These are phyloP conservation scores for Cavia aperea DNA, from an alignment of 2,113 vertebrate species.

Conservation along the genomic window DNA sequence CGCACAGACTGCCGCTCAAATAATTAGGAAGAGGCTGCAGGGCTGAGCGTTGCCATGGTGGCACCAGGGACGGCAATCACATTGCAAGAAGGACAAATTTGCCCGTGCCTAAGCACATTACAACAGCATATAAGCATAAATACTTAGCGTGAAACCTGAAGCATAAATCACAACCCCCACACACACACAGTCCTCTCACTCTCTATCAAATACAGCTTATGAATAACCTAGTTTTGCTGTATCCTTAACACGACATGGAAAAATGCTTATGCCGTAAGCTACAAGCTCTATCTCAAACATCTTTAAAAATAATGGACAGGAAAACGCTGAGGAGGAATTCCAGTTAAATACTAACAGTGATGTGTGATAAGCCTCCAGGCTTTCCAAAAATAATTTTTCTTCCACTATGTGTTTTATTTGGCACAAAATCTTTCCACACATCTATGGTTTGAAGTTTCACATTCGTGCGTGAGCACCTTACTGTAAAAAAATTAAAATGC, in stretches of 20 bases:
- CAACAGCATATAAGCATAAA: rapidly evolving
- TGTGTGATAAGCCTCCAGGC: not conserved
- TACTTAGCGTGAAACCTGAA: rapidly evolving
- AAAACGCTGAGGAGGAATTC: not conserved
- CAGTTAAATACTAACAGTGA: not conserved
- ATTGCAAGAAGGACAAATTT: not conserved
- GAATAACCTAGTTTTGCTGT: rapidly evolving
- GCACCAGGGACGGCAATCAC: not conserved
- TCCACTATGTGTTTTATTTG: not conserved
- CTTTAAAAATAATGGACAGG: not conserved
- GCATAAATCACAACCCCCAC: rapidly evolving
- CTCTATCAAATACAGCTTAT: rapidly evolving
- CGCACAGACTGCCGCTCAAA: not conserved
- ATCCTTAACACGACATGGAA: rapidly evolving
- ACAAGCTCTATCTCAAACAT: not conserved
- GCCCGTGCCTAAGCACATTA: not conserved
- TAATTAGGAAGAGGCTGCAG: not conserved
- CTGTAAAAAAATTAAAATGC: not conserved
- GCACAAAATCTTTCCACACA: not conserved
- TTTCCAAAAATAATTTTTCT: not conserved
- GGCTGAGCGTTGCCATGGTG: constrained; percentile 44
- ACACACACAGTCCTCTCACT: not conserved
- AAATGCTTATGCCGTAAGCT: rapidly evolving
- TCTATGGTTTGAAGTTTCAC: not conserved
- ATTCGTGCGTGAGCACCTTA: not conserved